A percentile compares a stretch with the other conserved stretches of the same genome.
These are phyloP conservation scores for Rallus crepitans DNA, from an alignment of 2,797 vertebrate species.

Conservation along the genomic window DNA sequence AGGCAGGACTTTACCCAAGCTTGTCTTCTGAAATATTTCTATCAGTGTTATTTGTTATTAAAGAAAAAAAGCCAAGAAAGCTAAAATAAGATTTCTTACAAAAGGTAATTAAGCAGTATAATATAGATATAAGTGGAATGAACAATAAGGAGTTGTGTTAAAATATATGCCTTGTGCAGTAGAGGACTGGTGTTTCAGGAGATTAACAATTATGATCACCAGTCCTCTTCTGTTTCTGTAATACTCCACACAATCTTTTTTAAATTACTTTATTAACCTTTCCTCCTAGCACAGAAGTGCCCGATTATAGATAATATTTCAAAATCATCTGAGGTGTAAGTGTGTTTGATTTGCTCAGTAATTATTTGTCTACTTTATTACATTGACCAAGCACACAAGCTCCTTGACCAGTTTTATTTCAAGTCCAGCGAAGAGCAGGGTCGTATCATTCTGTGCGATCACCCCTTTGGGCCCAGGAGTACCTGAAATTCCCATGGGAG, in stretches of 20 bases:
- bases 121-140: conserved; percentile 70
- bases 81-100: conserved; percentile 63
- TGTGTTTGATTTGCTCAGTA: conserved; percentile 86
- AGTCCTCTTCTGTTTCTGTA: conserved; percentile 84
- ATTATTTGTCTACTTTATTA: conserved; percentile 88
- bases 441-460: conserved; percentile 42
- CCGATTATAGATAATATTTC: conserved; percentile 88
- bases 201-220: conserved; percentile 86
- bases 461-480: background rate
- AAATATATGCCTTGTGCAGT: conserved; percentile 75
- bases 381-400: conserved; percentile 79
- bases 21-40: conserved; percentile 45
- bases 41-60: conserved; percentile 67
- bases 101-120: conserved; percentile 79
- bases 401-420: conserved; percentile 81
- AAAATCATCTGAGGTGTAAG: conserved; percentile 85
- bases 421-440: conserved; percentile 79
- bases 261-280: conserved; percentile 89
- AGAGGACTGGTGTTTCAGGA: conserved; percentile 79
- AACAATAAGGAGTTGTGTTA: conserved; percentile 72
- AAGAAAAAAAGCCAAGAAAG: background rate
- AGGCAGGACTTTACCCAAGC: conserved; percentile 11
- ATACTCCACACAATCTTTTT: conserved; percentile 87
- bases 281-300: conserved; percentile 86
- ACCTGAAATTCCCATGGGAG: conserved; percentile 28